Base-by-base conservation (phyloP, 1,140 invertebrate species). In the Aphelenchoides besseyi region DNA sequence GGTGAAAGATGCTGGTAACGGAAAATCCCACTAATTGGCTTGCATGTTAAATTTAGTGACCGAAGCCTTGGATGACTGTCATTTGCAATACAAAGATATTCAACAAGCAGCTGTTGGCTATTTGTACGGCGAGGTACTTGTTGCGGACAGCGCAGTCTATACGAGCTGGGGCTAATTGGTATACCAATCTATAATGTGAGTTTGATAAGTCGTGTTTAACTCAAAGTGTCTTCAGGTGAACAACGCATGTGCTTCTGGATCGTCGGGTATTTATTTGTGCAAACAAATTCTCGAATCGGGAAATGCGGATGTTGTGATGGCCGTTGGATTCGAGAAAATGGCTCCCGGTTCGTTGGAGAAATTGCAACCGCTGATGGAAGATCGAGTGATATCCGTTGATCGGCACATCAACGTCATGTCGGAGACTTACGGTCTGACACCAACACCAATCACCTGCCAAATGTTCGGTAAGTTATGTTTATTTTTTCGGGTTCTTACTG, bases 281-380 rank as follows among this genome's bases (percentile, higher is more conserved):
- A 95, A 95, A 83, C 92, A 97, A 85, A 88, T 96, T 5, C 87
- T 98, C 23, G 90, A 94, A 48, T 48, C 41, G 41, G 41, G 92
- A 9, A 87, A 89, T 74, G 88, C 89, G 18, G 90, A 97, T 82
- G 94, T 95, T 85, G 90, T 92, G 0, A 85, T 98, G 41, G 95
- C 94, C 23, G 83, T 97, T 54, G 96, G 96, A 2, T 98, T 98
- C 86, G 96, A 98, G 82, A 98, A 97, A 86, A 98, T 98, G 96
- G 90, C 95, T 78, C 88, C 89, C 55, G 96, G 95, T 0, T 94
- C 95, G 16, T 87, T 98, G 1, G 88, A 88, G 18, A 88, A 89
- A 0, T 91, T 90, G 86, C 90, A 90, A 81, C 68, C 61, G 70
- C 26, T 53, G 29, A 67, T 68, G 84, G 87, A 87, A 55, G 95